Evolutionary conservation across 2,797 vertebrate species (phyloP).

Genomic region (Cyprinodon diabolis): DNA sequence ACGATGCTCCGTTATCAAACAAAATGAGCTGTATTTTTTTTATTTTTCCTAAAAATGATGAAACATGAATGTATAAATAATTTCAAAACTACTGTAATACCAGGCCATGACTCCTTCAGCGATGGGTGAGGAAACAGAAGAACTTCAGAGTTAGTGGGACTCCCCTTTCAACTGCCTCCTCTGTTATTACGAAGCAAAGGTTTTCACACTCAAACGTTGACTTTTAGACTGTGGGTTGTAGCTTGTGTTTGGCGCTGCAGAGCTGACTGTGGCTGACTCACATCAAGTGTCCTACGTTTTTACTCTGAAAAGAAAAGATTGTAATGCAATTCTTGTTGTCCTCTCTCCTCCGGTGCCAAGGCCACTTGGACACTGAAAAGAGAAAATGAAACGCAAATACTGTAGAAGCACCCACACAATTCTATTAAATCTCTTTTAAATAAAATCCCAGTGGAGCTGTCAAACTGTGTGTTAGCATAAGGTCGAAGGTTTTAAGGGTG

Average conservation of each 20-base stretch:
- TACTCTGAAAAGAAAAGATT: conserved; percentile 12
- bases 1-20: too few species aligned
- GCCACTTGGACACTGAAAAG: background rate
- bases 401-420: conserved; percentile 13
- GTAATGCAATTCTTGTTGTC: background rate
- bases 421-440: conserved; percentile 17
- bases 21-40: too few species aligned
- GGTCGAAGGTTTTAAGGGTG: background rate
- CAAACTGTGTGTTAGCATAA: conserved; percentile 1
- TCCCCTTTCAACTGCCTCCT: background rate
- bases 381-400: conserved; percentile 3
- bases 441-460: conserved; percentile 11
- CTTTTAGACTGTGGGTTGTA: conserved; percentile 42
- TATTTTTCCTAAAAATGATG: too few species aligned
- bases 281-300: conserved; percentile 8
- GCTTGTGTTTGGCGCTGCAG: conserved; percentile 30
- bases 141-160: background rate
- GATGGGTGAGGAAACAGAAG: background rate
- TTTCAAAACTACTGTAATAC: too few species aligned
- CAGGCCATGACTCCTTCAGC: too few species aligned
- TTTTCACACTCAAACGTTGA: conserved; percentile 23
- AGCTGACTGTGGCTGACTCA: conserved; percentile 39
- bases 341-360: conserved; percentile 15
- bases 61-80: too few species aligned
- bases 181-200: conserved; percentile 7